phyloP scores from a whole-genome alignment of 2,113 vertebrate species.

The Pterocles burchelli region DNA sequence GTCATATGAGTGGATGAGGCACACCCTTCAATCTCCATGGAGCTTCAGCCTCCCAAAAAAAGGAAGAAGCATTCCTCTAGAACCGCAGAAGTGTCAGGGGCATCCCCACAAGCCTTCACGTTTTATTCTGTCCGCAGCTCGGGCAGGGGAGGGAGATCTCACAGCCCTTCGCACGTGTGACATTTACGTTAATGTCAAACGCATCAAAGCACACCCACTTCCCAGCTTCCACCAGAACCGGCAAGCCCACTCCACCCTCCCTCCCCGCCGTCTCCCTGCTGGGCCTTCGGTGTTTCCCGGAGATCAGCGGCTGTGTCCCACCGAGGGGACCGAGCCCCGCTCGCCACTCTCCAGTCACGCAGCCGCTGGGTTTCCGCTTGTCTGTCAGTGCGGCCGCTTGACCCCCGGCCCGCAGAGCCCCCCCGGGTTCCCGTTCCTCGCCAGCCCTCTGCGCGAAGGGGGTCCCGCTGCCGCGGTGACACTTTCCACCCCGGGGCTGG shows the following conservation, averaged over 20 bases:
- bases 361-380: neutral
- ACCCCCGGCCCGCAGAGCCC: neutral
- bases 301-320: neutral
- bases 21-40: neutral
- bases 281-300: neutral
- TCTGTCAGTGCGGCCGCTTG: neutral
- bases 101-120: neutral
- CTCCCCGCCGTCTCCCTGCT: too few relatives aligned
- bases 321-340: neutral
- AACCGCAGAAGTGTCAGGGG: neutral
- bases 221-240: neutral
- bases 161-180: neutral
- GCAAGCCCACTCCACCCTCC: neutral
- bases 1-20: neutral
- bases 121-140: neutral
- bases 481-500: neutral
- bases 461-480: accelerated
- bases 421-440: too few relatives aligned
- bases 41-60: neutral
- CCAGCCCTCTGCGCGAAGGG: neutral
- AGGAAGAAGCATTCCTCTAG: neutral
- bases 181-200: neutral
- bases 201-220: neutral
- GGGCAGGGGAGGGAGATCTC: accelerated
- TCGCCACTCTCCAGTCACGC: neutral